A percentile compares a stretch with the other conserved stretches of the same genome.
These are phyloP conservation scores for Pterocles burchelli DNA, from an alignment of 2,113 vertebrate species.

Conservation along the genomic window DNA sequence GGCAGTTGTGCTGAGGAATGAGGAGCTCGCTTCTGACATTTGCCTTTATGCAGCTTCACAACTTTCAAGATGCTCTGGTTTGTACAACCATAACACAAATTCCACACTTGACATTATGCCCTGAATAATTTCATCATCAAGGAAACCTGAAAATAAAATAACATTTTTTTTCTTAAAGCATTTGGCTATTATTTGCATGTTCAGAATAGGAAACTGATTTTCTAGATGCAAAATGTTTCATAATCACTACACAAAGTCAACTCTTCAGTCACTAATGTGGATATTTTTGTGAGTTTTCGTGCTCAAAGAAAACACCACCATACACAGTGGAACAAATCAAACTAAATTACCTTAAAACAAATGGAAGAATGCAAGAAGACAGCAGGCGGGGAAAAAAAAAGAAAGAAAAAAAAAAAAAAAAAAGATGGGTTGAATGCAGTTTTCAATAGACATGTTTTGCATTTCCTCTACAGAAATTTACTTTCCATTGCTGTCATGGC, in stretches of 20 bases:
- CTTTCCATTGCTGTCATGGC: neutral
- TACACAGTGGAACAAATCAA: neutral
- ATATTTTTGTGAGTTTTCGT: neutral
- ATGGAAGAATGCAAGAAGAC: neutral
- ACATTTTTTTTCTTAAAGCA: neutral
- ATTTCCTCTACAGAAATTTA: neutral
- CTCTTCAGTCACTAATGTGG: neutral
- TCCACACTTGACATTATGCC: neutral
- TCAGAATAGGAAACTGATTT: neutral
- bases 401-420: neutral
- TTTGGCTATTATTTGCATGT: neutral
- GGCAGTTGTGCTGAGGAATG: neutral
- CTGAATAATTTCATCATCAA: conserved; percentile 12
- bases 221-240: neutral
- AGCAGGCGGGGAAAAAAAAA: neutral
- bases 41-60: neutral
- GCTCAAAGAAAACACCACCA: neutral
- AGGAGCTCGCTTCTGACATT: neutral
- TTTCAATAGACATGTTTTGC: neutral
- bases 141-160: neutral
- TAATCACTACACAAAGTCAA: neutral
- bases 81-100: neutral
- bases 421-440: neutral
- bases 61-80: neutral
- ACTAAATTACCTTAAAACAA: neutral